Conservation (phyloP, 2,888 invertebrate species). For the Arctia plantaginis region DNA sequence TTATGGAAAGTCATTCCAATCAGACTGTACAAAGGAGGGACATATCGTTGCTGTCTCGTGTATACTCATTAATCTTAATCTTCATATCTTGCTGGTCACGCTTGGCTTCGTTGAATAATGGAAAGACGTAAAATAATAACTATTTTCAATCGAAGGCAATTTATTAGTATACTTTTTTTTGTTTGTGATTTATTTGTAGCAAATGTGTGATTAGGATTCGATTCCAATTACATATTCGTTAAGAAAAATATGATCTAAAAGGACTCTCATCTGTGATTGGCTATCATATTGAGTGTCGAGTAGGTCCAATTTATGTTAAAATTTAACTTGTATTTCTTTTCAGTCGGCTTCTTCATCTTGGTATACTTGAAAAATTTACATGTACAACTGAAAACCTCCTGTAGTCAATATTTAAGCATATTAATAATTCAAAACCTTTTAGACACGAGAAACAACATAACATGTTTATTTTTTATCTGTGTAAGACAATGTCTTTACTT, state of each 20-base stretch:
- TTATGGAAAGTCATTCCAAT: slow-evolving; percentile 82
- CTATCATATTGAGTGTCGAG: not conserved
- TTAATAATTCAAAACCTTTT: no score
- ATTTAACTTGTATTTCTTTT: not conserved
- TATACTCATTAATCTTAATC: slow-evolving; percentile 80
- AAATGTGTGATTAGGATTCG: not conserved
- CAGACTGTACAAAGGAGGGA: slow-evolving; percentile 71
- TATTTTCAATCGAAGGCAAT: slow-evolving; percentile 29
- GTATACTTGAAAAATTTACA: no score
- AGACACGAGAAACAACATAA: no score
- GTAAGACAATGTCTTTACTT: no score
- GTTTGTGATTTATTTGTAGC: not conserved
- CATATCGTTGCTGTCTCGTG: slow-evolving; percentile 72
- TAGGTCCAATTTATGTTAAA: not conserved
- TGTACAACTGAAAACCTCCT: no score
- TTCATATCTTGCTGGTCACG: slow-evolving; percentile 72
- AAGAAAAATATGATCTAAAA: not conserved
- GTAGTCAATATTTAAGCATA: no score
- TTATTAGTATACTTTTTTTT: slow-evolving; percentile 18
- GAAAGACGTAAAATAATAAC: slow-evolving; percentile 55
- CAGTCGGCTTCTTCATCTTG: no score
- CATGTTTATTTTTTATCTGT: no score
- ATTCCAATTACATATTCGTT: not conserved
- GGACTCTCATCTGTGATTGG: not conserved
- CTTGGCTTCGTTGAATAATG: slow-evolving; percentile 55